Evolutionary conservation across 2,113 vertebrate genomes (phyloP), one percentile per base, ranked within the genome.

Genomic region (Suricata suricatta): DNA sequence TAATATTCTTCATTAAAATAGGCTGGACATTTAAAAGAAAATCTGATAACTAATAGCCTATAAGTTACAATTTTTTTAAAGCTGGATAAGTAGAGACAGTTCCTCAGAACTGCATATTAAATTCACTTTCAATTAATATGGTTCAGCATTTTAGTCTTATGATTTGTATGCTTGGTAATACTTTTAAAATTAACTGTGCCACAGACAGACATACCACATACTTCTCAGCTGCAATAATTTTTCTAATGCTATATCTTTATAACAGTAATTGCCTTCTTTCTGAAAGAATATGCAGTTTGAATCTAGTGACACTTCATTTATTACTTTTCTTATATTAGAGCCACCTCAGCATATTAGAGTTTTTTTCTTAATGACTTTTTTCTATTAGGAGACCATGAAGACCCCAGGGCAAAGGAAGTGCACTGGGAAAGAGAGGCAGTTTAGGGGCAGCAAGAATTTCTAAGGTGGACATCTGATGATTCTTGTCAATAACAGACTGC

Each of bases 101-200:
- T 2, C 90, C 7, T 41, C 77, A 27, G 84, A 95, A 63, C 0
- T 77, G 74, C 95, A 74, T 94, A 98, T 93, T 97, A 97, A 89
- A 89, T 50, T 96, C 94, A 74, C 94, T 98, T 88, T 96, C 95
- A 97, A 97, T 79, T 96, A 97, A 80, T 79, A 83, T 1, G 44
- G 60, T 76, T 97, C 96, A 97, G 97, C 72, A 52, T 97, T 96
- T 98, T 94, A 91, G 86, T 89, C 95, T 80, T 80, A 89, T 97
- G 97, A 97, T 96, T 97, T 85, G 97, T 98, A 95, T 89, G 90
- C 94, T 47, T 80, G 95, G 88, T 98, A 95, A 98, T 97, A 96
- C 96, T 95, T 98, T 97, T 97, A 91, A 98, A 97, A 98, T 98
- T 96, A 98, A 98, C 97, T 95, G 94, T 96, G 95, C 90, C 80